Conservation (phyloP, 2,113 vertebrate species). For the Oncorhynchus kisutch region DNA sequence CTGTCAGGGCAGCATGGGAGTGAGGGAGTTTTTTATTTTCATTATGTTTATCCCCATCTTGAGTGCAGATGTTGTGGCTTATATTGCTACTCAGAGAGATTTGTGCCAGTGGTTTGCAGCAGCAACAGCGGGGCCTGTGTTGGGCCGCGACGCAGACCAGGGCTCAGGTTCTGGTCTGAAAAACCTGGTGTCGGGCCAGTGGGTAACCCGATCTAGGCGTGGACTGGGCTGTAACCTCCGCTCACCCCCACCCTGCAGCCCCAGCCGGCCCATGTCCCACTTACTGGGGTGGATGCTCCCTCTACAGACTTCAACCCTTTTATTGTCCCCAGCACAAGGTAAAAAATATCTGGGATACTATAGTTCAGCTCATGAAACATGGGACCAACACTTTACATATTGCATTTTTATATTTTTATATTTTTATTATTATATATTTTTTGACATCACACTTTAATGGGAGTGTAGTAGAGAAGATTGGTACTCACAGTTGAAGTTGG, state of each 20-base stretch:
- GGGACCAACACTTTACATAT: no score
- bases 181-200: constrained; percentile 1
- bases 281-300: background rate
- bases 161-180: constrained; percentile 6
- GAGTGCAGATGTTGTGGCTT: constrained; percentile 52
- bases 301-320: no score
- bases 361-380: no score
- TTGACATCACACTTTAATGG: no score
- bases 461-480: background rate
- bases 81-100: constrained; percentile 7
- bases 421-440: no score
- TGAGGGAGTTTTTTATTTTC: constrained; percentile 13
- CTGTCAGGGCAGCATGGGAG: constrained; percentile 1
- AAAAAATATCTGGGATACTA: no score
- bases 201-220: constrained; percentile 18
- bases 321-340: no score
- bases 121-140: background rate
- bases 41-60: constrained; percentile 40
- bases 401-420: no score
- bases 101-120: no score
- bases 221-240: no score
- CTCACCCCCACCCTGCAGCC: no score
- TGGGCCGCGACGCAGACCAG: constrained; percentile 15
- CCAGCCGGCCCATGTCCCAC: constrained; percentile 2
- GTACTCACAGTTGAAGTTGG: constrained; percentile 87